Evolutionary conservation across 1,140 invertebrate genomes (phyloP), one percentile per base, ranked within the genome.

Genomic region (Eulimnadia texana): DNA sequence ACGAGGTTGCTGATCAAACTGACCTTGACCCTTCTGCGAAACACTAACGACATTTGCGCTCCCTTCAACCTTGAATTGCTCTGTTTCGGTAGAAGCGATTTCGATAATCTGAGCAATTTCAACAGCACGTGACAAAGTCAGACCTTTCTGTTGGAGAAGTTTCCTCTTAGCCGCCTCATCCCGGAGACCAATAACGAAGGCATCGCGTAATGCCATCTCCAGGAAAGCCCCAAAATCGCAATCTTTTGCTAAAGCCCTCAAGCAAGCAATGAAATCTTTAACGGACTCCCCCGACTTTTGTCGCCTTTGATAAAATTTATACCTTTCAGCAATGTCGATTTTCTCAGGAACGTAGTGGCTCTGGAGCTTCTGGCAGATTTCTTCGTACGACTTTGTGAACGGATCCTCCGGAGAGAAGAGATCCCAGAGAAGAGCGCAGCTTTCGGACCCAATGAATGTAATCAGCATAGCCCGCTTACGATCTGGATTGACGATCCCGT

Each of bases 251-350:
- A 60, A 56, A 1, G 16, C 19, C 19, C 42, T n/a, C 23, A 60
- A 50, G 13, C 56, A 33, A n/a, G 49, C 58, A 11, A 60, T 19
- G 24, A 58, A 60, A 2, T 11, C 28, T n/a, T 56, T 60, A 16
- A 60, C 42, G n/a, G 11, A 11, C 29, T 60, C 58, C 13, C 24
- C 58, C 2, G 49, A 25, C 47, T 22, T 60, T 24, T 60, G 58
- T 22, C n/a, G 2, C 2, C 58, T 2, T 24, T 60, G 42, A 56
- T 60, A 42, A 56, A 60, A 60, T 19, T 58, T 60, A 50, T 20
- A 59, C 22, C 49, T n/a, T 24, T 60, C 58, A 2, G 58, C 58
- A 19, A 60, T 60, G n/a, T 53, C 58, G 29, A 60, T n/a, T 23
- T 22, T 60, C 22, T 60, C 29, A 11, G 20, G 47, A 19, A 3